Evolutionary conservation across 2,888 invertebrate genomes (phyloP).

Genomic region (Coelopa pilipes): DNA sequence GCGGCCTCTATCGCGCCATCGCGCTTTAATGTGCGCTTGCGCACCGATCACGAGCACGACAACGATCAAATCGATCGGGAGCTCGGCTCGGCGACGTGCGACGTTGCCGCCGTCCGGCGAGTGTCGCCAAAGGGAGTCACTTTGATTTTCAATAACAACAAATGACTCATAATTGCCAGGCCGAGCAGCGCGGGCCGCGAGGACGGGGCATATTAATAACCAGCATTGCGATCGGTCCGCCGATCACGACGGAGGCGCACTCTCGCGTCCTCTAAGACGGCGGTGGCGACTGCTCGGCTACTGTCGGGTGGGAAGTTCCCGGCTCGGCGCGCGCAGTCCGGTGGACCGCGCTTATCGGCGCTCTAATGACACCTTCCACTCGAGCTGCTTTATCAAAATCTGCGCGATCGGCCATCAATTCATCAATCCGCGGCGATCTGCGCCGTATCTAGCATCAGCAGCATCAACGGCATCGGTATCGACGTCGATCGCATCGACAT

Average conservation of each 20-base stretch:
- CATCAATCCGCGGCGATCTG: constrained; percentile 32
- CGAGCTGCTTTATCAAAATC: constrained; percentile 20
- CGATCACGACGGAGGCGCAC: background rate
- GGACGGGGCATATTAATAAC: constrained; percentile 10
- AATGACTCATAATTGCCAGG: constrained; percentile 4
- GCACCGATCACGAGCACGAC: constrained; percentile 3
- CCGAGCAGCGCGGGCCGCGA: too few relatives aligned
- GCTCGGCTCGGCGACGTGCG: background rate
- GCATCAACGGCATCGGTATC: background rate
- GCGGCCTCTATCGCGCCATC: constrained; percentile 6
- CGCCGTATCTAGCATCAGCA: too few relatives aligned
- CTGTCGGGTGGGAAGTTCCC: background rate
- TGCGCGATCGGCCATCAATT: constrained; percentile 33
- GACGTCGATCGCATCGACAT: too few relatives aligned
- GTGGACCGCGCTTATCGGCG: constrained; percentile 1
- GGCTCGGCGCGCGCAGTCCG: constrained; percentile 14
- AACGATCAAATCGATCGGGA: constrained; percentile 10
- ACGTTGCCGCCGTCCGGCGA: constrained; percentile 2
- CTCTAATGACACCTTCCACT: constrained; percentile 33
- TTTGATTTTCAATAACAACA: constrained; percentile 34
- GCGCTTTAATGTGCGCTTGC: constrained; percentile 23
- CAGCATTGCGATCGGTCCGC: background rate
- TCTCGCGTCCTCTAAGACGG: background rate
- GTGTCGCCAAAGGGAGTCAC: constrained; percentile 34
- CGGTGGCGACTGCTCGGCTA: background rate